These are phyloP conservation scores for Hypomecis atomaria DNA, from an alignment of 2,888 invertebrate genomes.

Conservation along the genomic window DNA sequence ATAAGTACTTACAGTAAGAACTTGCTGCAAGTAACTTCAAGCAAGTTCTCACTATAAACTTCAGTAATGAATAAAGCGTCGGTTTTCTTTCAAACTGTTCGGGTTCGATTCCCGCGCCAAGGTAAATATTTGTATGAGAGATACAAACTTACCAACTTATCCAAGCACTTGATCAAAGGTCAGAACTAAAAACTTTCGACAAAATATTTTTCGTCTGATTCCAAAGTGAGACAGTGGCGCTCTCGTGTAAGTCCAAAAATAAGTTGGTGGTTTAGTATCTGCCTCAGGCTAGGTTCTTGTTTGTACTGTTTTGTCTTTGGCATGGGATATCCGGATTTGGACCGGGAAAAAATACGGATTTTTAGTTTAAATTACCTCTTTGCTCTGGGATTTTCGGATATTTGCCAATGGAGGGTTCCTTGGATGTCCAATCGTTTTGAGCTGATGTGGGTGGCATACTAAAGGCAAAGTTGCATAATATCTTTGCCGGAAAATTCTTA, in stretches of 20 bases:
- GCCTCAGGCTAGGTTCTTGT: constrained; percentile 29
- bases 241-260: background rate
- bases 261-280: constrained; percentile 26
- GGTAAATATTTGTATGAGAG: constrained; percentile 41
- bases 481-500: background rate
- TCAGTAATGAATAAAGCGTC: constrained; percentile 42
- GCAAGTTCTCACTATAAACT: background rate
- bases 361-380: constrained; percentile 18
- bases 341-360: constrained; percentile 13
- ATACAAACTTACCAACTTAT: constrained; percentile 13
- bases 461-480: background rate
- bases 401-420: constrained; percentile 12
- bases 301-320: constrained; percentile 40
- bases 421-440: constrained; percentile 8
- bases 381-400: constrained; percentile 15
- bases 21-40: background rate
- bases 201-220: background rate
- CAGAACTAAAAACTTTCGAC: background rate
- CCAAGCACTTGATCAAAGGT: background rate
- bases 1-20: too few relatives aligned
- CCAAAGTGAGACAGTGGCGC: background rate
- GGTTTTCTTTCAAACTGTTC: constrained; percentile 34
- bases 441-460: constrained; percentile 9
- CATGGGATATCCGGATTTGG: constrained; percentile 39
- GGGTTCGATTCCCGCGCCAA: constrained; percentile 44